phyloP scores from a whole-genome alignment of 2,888 invertebrate genomes.

The Philaethria dido region DNA sequence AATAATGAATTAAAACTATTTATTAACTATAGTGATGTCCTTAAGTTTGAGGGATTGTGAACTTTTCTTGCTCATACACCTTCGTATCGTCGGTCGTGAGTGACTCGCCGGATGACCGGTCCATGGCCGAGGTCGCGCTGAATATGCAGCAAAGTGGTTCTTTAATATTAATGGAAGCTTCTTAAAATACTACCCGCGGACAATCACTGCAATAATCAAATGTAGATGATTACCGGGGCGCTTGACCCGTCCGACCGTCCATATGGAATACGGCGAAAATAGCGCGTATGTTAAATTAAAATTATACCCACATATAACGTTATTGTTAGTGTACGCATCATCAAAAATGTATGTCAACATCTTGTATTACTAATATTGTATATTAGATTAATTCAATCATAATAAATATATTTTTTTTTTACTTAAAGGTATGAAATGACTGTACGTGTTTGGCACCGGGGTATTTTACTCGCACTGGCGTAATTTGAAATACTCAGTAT shows the following conservation, averaged over 20 bases:
- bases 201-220: slow-evolving; percentile 66
- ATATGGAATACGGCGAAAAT: slow-evolving; percentile 17
- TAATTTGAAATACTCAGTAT: too few species aligned
- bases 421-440: too few species aligned
- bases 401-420: too few species aligned
- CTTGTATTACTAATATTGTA: too few species aligned
- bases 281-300: neutral
- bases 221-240: slow-evolving; percentile 62
- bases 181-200: slow-evolving; percentile 68
- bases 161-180: slow-evolving; percentile 74
- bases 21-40: neutral
- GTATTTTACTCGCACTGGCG: too few species aligned
- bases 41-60: slow-evolving; percentile 12
- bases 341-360: neutral
- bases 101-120: slow-evolving; percentile 65
- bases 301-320: neutral
- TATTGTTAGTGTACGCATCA: neutral
- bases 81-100: slow-evolving; percentile 24
- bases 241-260: slow-evolving; percentile 59
- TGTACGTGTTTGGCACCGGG: too few species aligned
- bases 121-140: slow-evolving; percentile 72
- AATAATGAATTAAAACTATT: neutral
- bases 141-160: slow-evolving; percentile 66
- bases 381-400: too few species aligned
- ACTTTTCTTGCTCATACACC: neutral